Base-by-base conservation (phyloP, 2,888 invertebrate genomes). In the Ectobius pallidus region DNA sequence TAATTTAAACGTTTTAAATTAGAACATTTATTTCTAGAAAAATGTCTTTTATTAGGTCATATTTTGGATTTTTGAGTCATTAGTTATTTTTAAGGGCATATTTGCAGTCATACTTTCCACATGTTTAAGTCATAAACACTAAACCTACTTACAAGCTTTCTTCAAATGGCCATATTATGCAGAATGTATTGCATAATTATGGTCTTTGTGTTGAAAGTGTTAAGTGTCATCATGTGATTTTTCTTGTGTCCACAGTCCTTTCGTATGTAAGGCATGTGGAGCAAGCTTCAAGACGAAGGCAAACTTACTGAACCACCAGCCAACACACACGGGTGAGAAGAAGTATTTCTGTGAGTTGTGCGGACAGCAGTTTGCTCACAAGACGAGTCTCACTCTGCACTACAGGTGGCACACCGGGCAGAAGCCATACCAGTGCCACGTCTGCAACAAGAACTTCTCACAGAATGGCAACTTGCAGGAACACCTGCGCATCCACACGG, bases 391-490 rank as follows among this genome's bases (percentile, higher is more conserved):
- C 49, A 91, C 89, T 3, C 82, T 92, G 67, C 94, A 95, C 80
- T 87, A 91, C 72, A 81, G 86, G 79, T 84, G 80, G 78, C 82
- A 83, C 71, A 81, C 81, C 30, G 82, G 82, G 73, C 86, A 88
- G 69, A 92, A 91, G 78, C 91, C 91, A 0, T 92, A 85, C 81
- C 83, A 86, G 65, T 92, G 92, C 79, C 83, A 87, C 69, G 85
- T 88, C 18, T 94, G 94, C 81, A 85, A 87, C 71, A 93, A 93
- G 81, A 85, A 87, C 67, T 93, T 93, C 82, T 89, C 90, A 0
- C 93, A 93, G 82, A 91, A 90, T 79, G 92, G 92, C 71, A 93
- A 93, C 84, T 84, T 93, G 72, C 87, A 88, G 49, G 92, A 92
- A 78, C 93, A 94, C 82, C 86, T 87, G 81, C 87, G 93, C 71